Base-by-base conservation (phyloP, 2,113 vertebrate species). In the Psophia crepitans region DNA sequence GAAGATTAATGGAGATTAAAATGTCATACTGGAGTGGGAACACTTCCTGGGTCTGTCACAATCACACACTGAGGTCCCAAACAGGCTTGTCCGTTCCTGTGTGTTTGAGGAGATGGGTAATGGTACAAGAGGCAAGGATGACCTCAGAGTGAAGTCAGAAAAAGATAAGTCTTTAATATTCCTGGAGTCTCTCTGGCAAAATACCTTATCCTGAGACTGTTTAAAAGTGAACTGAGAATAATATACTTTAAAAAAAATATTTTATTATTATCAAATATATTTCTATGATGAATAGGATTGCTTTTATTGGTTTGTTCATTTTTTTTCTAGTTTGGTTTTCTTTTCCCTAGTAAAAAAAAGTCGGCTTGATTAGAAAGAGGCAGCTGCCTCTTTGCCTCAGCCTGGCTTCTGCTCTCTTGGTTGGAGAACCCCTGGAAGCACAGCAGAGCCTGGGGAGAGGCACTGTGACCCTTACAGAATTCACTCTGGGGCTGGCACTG, bases 1-100 rank as follows among this genome's bases (percentile, higher is more conserved):
- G 58, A 88, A 85, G 93, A 94, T 70, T 69, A 88, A 74, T 56
- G 33, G 58, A 70, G 78, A 88, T 80, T 96, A 76, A 91, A 86
- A 53, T 66, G 64, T 66, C 41, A 23, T 51, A 14, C 9, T 37
- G 41, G 15, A 80, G 71, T 41, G 64, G 58, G n/a, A 80, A 51
- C 17, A 14, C 41, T 85, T 91, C n/a, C 70, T 83, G 70, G 15
- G 49, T 90, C 78, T 81, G 35, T 89, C 56, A 48, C 27, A 49
- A 46, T 68, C 8, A 3, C 35, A 37, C 33, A 44, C 33, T 6
- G 61, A 92, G 68, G 51, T 28, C 32, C 32, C 3, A 0, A 57
- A 53, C 33, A 79, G 30, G 17, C 27, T 83, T 73, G 33, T 81
- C 75, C 0, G 0, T 73, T 87, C 39, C 44, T 69, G 14, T 33